Percentiles rank a stretch among this genome's conserved stretches.
phyloP scores from a whole-genome alignment of 2,797 vertebrate genomes.

The Sebastes diaconus region DNA sequence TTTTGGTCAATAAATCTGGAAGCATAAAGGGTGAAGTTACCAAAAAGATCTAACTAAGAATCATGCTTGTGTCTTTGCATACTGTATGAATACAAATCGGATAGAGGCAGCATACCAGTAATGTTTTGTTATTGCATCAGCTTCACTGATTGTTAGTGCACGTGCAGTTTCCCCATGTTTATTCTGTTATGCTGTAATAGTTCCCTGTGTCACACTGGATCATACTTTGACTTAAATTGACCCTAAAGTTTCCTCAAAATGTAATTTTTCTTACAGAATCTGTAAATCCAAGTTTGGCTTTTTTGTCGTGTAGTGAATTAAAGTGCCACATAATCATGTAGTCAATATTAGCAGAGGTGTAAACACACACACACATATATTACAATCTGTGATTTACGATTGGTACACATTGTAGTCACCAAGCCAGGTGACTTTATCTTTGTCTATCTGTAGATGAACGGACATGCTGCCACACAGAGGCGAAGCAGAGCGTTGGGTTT shows the following conservation, averaged over 20 bases:
- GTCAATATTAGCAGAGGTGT: neutral
- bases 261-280: neutral
- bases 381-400: neutral
- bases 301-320: neutral
- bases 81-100: neutral
- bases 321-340: neutral
- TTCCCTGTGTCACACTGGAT: neutral
- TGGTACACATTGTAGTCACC: neutral
- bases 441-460: neutral
- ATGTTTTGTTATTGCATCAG: neutral
- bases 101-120: neutral
- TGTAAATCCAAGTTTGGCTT: neutral
- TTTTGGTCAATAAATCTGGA: neutral
- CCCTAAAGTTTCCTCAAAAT: neutral
- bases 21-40: neutral
- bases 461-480: slow-evolving; percentile 7
- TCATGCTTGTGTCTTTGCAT: neutral
- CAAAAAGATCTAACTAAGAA: neutral
- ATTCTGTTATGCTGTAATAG: neutral
- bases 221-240: neutral
- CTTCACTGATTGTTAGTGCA: neutral
- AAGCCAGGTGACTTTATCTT: slow-evolving; percentile 15
- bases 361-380: neutral
- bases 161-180: neutral
- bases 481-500: slow-evolving; percentile 36